phyloP scores from a whole-genome alignment of 2,113 vertebrate species.

The Dicerorhinus sumatrensis region DNA sequence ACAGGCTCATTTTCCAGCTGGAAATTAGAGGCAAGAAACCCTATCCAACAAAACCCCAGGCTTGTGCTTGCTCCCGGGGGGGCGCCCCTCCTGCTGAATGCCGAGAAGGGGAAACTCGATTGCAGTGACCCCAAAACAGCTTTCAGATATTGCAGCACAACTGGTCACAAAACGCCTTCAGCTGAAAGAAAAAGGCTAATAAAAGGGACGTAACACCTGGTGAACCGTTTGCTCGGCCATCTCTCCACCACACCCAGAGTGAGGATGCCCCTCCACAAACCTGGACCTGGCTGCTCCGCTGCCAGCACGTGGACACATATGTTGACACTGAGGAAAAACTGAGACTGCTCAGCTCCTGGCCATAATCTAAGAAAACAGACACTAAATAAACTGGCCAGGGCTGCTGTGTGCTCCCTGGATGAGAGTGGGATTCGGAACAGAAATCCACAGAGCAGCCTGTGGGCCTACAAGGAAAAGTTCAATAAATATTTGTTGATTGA shows the following conservation, averaged over 20 bases:
- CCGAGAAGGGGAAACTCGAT: not conserved
- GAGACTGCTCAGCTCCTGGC: not conserved
- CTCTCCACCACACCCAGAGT: not conserved
- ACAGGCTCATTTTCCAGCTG: not conserved
- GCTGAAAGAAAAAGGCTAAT: not conserved
- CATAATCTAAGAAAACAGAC: not conserved
- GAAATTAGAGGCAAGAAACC: not conserved
- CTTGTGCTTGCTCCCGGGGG: not conserved
- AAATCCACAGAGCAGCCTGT: not conserved
- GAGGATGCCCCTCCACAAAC: not conserved
- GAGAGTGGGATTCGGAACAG: not conserved
- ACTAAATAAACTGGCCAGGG: not conserved
- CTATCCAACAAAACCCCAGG: not conserved
- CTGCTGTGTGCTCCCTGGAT: not conserved
- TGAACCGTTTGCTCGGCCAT: not conserved
- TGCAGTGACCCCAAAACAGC: not conserved
- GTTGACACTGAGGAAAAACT: not conserved
- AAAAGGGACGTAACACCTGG: not conserved
- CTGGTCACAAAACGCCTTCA: not conserved
- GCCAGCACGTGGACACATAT: rapidly evolving
- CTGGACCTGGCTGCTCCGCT: not conserved
- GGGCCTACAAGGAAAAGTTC: not conserved
- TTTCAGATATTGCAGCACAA: not conserved
- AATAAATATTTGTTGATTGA: conserved; percentile 41
- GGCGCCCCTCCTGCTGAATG: not conserved